Evolutionary conservation across 2,888 invertebrate species (phyloP), one percentile per base, ranked within the genome.

Genomic region (Seira sanloemensis): DNA sequence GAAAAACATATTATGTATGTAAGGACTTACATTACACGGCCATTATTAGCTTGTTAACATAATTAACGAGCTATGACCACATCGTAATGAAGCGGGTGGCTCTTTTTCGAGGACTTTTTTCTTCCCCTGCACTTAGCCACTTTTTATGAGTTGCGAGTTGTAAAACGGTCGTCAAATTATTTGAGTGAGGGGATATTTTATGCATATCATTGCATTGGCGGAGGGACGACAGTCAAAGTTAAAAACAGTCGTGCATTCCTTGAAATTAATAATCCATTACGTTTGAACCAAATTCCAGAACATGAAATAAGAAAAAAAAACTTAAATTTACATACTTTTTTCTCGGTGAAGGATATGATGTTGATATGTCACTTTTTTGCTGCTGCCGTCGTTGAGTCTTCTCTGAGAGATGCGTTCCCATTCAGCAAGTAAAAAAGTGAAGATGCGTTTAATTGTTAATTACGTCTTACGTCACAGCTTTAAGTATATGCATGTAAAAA

Each of bases 61-160:
- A 78, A 72, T 72, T 72, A 78, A 78, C 78, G 72, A 78, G 66
- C 65, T 78, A 78, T 78, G 78, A 78, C 78, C 78, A 27, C 62
- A 62, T 62, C 19, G 21, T 62, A 23, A 62, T 62, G 21, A 62
- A 62, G 62, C 62, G n/a, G 62, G 62, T 9, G 62, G 62, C n/a
- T n/a, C n/a, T n/a, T n/a, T n/a, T n/a, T n/a, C n/a, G 37, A 37
- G 37, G 37, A n/a, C n/a, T n/a, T n/a, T n/a, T n/a, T n/a, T n/a
- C n/a, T n/a, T 37, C 37, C 12, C 37, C 37, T 37, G 7, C 37
- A 37, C 37, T 37, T n/a, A n/a, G n/a, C n/a, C n/a, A n/a, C n/a
- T n/a, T n/a, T n/a, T n/a, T n/a, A n/a, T n/a, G n/a, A n/a, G n/a
- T n/a, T n/a, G n/a, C n/a, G n/a, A n/a, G n/a, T n/a, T n/a, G n/a